Evolutionary conservation across 2,113 vertebrate species (phyloP).

Genomic region (Hipposideros armiger): DNA sequence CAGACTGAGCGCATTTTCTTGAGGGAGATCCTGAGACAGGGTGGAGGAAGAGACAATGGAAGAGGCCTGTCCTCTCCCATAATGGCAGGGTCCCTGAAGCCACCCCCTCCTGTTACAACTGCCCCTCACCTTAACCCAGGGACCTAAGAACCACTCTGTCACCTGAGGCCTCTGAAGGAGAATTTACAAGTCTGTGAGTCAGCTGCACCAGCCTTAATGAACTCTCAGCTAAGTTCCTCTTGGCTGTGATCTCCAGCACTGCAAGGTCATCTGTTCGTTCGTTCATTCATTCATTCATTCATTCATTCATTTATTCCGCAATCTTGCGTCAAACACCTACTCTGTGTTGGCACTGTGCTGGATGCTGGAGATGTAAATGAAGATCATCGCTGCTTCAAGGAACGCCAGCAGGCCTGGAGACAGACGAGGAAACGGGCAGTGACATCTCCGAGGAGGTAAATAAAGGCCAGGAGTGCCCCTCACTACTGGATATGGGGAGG

Average conservation of each 20-base stretch:
- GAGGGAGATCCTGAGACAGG: constrained; percentile 86
- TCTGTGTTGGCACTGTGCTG: background rate
- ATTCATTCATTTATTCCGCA: background rate
- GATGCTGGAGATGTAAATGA: background rate
- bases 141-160: background rate
- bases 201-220: background rate
- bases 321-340: background rate
- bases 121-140: background rate
- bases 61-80: background rate
- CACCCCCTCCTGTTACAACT: background rate
- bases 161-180: background rate
- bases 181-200: background rate
- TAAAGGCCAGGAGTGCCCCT: background rate
- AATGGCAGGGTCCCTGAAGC: background rate
- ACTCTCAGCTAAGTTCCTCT: background rate
- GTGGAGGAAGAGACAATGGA: background rate
- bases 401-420: background rate
- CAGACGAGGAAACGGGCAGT: background rate
- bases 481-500: background rate
- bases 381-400: background rate
- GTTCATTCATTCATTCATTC: background rate
- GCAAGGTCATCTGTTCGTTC: background rate
- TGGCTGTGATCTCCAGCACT: background rate
- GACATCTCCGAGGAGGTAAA: background rate
- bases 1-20: constrained; percentile 92